Evolutionary conservation across 2,113 vertebrate genomes (phyloP).

Genomic region (Paracanthobrama guichenoti): DNA sequence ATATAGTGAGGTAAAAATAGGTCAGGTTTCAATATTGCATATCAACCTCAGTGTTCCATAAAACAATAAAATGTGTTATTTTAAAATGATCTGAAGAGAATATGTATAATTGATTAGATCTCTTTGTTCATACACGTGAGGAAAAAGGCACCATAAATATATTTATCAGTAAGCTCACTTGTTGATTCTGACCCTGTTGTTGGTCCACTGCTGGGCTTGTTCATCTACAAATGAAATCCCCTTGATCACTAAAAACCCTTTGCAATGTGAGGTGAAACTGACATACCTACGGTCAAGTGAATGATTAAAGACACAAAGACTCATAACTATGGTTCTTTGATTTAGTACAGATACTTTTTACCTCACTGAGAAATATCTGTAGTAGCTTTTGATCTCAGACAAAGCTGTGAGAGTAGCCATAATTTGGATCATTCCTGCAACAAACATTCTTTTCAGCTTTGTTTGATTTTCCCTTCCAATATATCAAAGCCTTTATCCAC

Average conservation of each 20-base stretch:
- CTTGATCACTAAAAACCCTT: conserved; percentile 5
- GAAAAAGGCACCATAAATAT: background rate
- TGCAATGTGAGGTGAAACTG: conserved; percentile 25
- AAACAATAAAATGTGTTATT: background rate
- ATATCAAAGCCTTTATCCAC: conserved; percentile 54
- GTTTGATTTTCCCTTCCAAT: conserved; percentile 49
- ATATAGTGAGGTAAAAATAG: conserved; percentile 5
- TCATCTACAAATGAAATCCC: background rate
- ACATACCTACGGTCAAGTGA: conserved; percentile 10
- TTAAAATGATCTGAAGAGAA: background rate
- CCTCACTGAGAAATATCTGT: conserved; percentile 34
- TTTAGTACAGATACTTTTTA: conserved; percentile 17
- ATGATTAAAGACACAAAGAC: conserved; percentile 26
- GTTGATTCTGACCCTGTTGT: conserved; percentile 18
- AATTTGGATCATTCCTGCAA: conserved; percentile 48
- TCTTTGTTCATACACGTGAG: background rate
- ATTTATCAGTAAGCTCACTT: background rate
- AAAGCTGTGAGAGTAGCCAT: conserved; percentile 38
- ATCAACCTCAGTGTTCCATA: background rate
- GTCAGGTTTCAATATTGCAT: conserved; percentile 21
- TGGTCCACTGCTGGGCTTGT: background rate
- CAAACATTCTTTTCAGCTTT: conserved; percentile 43
- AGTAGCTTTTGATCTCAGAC: conserved; percentile 53
- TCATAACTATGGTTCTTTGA: conserved; percentile 14
- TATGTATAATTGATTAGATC: background rate